phyloP scores from a whole-genome alignment of 1,140 invertebrate genomes.

The Apis cerana region DNA sequence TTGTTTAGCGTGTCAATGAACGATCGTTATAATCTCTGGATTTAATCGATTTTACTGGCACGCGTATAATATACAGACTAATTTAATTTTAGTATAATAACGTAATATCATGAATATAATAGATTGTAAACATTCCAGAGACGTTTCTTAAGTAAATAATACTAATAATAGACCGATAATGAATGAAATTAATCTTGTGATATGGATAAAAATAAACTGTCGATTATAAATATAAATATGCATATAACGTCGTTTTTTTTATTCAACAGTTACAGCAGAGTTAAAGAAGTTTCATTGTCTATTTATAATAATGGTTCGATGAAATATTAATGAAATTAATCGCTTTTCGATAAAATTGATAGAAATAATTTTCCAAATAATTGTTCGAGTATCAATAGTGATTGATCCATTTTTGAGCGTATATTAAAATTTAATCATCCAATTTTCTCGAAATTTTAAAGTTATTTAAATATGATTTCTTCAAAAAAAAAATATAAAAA shows the following conservation, averaged over 20 bases:
- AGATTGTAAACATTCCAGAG: background rate
- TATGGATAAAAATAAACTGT: too few relatives aligned
- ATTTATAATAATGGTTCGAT: background rate
- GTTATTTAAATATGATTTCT: too few relatives aligned
- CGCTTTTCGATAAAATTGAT: background rate
- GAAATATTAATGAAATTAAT: background rate
- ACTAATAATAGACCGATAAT: background rate
- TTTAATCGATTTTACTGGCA: slow-evolving; percentile 16
- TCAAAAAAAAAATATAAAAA: too few relatives aligned
- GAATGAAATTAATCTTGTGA: too few relatives aligned
- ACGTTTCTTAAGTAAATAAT: background rate
- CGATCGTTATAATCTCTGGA: background rate
- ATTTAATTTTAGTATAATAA: background rate
- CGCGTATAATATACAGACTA: background rate
- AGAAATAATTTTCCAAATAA: background rate
- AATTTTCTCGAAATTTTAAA: too few relatives aligned
- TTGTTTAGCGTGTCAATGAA: slow-evolving; percentile 13
- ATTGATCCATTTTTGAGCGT: background rate
- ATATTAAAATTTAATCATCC: background rate
- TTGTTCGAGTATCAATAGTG: background rate
- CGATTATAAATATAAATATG: too few relatives aligned
- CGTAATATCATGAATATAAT: background rate
- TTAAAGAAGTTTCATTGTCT: background rate
- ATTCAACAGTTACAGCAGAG: background rate
- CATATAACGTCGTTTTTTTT: too few relatives aligned